Evolutionary conservation across 2,888 invertebrate species (phyloP), one percentile per base, ranked within the genome.

Genomic region (Philonicus albiceps): DNA sequence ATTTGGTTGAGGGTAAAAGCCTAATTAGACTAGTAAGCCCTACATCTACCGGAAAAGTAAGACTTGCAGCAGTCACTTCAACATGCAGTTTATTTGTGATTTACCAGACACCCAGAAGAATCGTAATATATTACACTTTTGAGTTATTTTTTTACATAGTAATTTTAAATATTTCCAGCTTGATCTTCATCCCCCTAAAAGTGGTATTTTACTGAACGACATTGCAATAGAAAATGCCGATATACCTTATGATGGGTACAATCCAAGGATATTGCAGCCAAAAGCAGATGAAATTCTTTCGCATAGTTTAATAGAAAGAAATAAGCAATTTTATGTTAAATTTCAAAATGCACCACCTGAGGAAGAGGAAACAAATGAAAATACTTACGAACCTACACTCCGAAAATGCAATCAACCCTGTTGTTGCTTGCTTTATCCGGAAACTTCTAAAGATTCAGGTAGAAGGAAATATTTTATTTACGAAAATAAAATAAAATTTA

Each of bases 181-280:
- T 2, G 90, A 90, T 64, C 73, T 92, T 3, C 90, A 90, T 64
- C 90, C 90, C 2, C 91, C 91, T 0, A 91, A 90, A 86, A 92
- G 91, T 88, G 91, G 92, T 3, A 89, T 91, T 86, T 91, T 89
- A 74, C 73, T 91, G 2, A 92, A 92, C 86, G 91, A 92, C 88
- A 90, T 90, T 1, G 89, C 90, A 85, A 89, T 90, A 2, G 7
- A 19, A 13, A 89, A 90, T 0, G 89, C 90, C 5, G 90, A 89
- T 27, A 84, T 89, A 40, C 91, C 91, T 0, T 92, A 90, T 37
- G 89, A 89, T 16, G 88, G 89, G 0, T 92, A 92, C 74, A 90
- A 92, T 90, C 92, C 92, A 3, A 90, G 92, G 7, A n/a, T 89
- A n/a, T 87, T 92, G 22, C 92, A 92, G n/a, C 40, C 22, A 3